Conservation (phyloP, 1,140 invertebrate species). For the Lysiphlebus fabarum region DNA sequence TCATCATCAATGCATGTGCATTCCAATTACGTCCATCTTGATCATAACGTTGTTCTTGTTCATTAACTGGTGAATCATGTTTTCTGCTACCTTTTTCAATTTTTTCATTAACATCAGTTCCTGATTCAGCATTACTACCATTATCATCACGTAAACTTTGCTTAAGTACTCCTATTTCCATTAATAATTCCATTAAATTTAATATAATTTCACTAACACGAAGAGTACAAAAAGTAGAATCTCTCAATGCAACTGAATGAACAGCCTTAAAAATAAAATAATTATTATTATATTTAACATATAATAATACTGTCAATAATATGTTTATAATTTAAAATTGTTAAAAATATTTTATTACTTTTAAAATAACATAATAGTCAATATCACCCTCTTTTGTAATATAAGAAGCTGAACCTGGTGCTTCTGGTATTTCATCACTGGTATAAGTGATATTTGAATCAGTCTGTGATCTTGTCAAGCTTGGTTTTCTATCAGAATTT, state of each 20-base stretch:
- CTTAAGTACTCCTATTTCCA: slow-evolving; percentile 83
- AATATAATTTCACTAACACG: slow-evolving; percentile 87
- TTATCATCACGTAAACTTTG: slow-evolving; percentile 54
- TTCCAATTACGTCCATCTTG: slow-evolving; percentile 45
- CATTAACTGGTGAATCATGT: slow-evolving; percentile 58
- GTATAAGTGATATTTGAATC: slow-evolving; percentile 91
- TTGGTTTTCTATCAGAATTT: slow-evolving; percentile 65
- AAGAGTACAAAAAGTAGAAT: slow-evolving; percentile 72
- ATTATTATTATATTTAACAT: not conserved
- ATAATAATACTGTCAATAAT: too few species aligned
- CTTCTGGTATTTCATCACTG: slow-evolving; percentile 75
- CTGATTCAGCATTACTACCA: slow-evolving; percentile 34
- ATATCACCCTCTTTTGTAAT: slow-evolving; percentile 94
- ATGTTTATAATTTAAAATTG: not conserved
- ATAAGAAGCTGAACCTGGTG: slow-evolving; percentile 84
- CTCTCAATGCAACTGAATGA: slow-evolving; percentile 77
- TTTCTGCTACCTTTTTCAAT: slow-evolving; percentile 48
- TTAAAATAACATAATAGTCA: slow-evolving; percentile 85
- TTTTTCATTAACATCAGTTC: slow-evolving; percentile 36
- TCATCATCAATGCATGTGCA: slow-evolving; percentile 55
- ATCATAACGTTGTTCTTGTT: slow-evolving; percentile 50
- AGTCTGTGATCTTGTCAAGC: slow-evolving; percentile 82
- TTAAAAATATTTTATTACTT: slow-evolving; percentile 57
- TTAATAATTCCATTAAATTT: slow-evolving; percentile 82
- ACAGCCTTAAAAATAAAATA: slow-evolving; percentile 64